phyloP scores from a whole-genome alignment of 2,113 vertebrate species.

The Sigmodon hispidus region DNA sequence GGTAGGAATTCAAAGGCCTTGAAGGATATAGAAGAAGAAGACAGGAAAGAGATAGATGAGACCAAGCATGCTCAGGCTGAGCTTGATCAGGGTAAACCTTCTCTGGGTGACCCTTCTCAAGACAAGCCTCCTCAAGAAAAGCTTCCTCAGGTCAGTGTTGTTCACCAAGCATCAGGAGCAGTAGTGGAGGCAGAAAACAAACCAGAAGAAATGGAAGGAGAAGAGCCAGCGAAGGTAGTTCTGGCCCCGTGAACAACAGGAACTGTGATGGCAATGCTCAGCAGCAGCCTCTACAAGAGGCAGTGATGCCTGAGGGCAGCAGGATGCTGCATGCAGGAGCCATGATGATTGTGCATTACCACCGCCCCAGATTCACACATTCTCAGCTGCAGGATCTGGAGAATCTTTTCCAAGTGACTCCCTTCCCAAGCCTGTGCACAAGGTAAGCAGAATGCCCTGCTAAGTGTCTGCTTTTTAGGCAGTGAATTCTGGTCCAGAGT shows the following conservation, averaged over 20 bases:
- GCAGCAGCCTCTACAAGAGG: too few species aligned
- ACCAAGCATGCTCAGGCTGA: neutral
- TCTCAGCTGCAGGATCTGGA: neutral
- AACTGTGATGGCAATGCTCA: too few species aligned
- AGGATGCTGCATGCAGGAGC: rapidly evolving
- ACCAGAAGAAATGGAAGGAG: too few species aligned
- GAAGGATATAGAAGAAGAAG: neutral
- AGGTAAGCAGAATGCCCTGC: neutral
- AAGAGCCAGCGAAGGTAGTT: too few species aligned
- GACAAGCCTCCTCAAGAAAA: neutral
- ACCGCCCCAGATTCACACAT: neutral
- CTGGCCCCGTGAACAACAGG: too few species aligned
- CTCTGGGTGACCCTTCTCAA: neutral
- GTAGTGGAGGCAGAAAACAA: too few species aligned
- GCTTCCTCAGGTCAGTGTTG: too few species aligned
- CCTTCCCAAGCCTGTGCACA: neutral
- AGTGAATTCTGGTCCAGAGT: neutral
- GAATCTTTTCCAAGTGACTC: neutral
- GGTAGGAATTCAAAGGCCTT: neutral
- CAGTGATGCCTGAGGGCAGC: neutral
- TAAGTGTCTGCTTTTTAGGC: neutral
- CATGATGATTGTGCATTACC: rapidly evolving
- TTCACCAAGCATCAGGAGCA: too few species aligned
- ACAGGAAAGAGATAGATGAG: too few species aligned
- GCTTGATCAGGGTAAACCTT: neutral